Evolutionary conservation across 2,797 vertebrate genomes (phyloP), one percentile per base, ranked within the genome.

Genomic region (Zalophus californianus): DNA sequence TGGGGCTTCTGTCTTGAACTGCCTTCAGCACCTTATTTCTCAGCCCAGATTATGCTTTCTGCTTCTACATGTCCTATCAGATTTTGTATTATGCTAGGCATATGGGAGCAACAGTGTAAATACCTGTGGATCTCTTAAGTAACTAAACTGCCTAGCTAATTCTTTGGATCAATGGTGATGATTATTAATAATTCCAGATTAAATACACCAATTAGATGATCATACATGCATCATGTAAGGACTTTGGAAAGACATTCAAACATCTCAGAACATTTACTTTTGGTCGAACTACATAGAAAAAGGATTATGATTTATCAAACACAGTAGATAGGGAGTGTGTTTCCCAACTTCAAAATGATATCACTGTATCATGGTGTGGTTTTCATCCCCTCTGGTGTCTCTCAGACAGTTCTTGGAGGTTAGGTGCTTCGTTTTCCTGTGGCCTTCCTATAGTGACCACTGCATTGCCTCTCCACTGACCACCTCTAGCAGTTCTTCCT

Each of bases 61-160:
- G 23, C 12, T 48, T 91, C 56, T 21, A 48, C 1, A 48, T 32
- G 56, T n/a, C 56, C 35, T 32, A 29, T 5, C n/a, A 35, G 12
- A 10, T 41, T 6, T n/a, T 79, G 5, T 15, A 29, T 66, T 86
- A 14, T 58, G 21, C 38, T 85, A 78, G 32, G 48, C n/a, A 84
- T 25, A 58, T 27, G 5, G 18, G 2, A 90, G 21, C 12, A 38
- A 64, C 3, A 23, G 13, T 38, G 13, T 27, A 88, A 82, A 95
- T 78, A 83, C 12, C 25, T 75, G 20, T 41, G 32, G 50, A 82
- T 88, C 8, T 79, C 91, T 52, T 95, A 91, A 85, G 79, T 73
- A 89, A 56, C 7, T 38, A 38, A 38, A 58, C 10, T 13, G 15
- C 52, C 13, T 56, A 38, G 48, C 38, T 94, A 68, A 88, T 86